These are phyloP conservation scores for Sialia sialis DNA, from an alignment of 2,113 vertebrate genomes.

Conservation along the genomic window DNA sequence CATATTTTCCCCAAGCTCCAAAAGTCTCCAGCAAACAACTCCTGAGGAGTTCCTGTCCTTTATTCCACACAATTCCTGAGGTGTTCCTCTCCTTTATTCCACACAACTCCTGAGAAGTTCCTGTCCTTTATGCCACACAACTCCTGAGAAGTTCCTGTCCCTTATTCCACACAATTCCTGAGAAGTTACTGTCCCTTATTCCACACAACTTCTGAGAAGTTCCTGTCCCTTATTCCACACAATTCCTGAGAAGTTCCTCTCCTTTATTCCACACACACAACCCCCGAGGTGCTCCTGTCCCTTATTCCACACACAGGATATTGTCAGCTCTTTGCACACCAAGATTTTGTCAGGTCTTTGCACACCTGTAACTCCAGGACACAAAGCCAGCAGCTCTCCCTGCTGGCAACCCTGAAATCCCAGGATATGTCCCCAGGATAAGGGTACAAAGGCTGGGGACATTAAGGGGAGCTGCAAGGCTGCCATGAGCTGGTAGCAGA, in stretches of 20 bases:
- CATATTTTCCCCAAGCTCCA: background rate
- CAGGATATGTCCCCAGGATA: fast-evolving
- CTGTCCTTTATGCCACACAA: background rate
- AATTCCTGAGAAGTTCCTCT: background rate
- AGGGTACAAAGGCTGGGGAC: background rate
- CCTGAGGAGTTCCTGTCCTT: background rate
- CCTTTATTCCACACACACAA: background rate
- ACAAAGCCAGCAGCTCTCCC: background rate
- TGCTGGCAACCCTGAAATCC: background rate
- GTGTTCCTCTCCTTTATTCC: background rate
- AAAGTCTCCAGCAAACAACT: background rate
- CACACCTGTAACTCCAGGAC: background rate
- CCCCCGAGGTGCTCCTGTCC: background rate
- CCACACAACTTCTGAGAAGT: background rate
- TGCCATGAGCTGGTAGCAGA: background rate
- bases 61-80: no score
- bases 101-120: no score
- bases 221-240: background rate
- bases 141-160: background rate
- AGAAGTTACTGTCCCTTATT: background rate
- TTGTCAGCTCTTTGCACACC: no score
- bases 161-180: background rate
- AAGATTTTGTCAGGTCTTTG: background rate
- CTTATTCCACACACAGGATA: background rate
- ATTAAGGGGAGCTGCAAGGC: background rate